Evolutionary conservation across 2,797 vertebrate species (phyloP).

Genomic region (Phrynocephalus vlangalii): DNA sequence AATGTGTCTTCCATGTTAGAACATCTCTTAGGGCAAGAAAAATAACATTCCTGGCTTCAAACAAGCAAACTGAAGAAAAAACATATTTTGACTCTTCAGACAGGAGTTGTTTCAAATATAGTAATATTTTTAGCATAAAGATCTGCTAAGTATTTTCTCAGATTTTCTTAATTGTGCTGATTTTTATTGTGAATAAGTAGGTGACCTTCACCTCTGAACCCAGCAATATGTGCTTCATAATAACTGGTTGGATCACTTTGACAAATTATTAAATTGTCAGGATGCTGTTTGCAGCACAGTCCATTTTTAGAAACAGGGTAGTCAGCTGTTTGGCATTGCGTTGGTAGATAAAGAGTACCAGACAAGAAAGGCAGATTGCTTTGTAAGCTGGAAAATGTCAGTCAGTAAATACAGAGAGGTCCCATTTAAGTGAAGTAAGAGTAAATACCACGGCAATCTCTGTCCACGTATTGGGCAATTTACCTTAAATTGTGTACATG

Average conservation of each 20-base stretch:
- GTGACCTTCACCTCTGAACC: slow-evolving; percentile 74
- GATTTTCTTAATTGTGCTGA: slow-evolving; percentile 65
- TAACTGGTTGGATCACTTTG: slow-evolving; percentile 69
- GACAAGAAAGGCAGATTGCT: slow-evolving; percentile 69
- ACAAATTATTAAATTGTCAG: slow-evolving; percentile 78
- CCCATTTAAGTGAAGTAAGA: slow-evolving; percentile 66
- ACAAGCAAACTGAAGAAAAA: slow-evolving; percentile 7
- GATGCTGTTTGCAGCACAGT: slow-evolving; percentile 70
- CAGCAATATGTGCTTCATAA: slow-evolving; percentile 70
- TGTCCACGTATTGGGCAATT: slow-evolving; percentile 56
- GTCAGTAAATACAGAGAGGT: slow-evolving; percentile 64
- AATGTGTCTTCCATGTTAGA: slow-evolving; percentile 47
- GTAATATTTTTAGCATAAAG: slow-evolving; percentile 51
- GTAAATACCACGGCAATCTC: slow-evolving; percentile 62
- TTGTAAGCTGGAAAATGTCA: slow-evolving; percentile 76
- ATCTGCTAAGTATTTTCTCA: slow-evolving; percentile 36
- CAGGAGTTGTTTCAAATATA: slow-evolving; percentile 31
- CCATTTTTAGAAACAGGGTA: slow-evolving; percentile 78
- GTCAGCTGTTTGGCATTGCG: slow-evolving; percentile 74
- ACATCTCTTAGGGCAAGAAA: background rate
- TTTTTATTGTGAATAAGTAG: slow-evolving; percentile 64
- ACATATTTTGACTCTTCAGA: slow-evolving; percentile 15
- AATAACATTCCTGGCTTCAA: fast-evolving
- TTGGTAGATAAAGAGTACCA: slow-evolving; percentile 61
- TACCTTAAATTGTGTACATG: slow-evolving; percentile 56